These are phyloP conservation scores for Meandrina meandrites DNA, from an alignment of 92 coral and sea anemone genomes.

Conservation along the genomic window DNA sequence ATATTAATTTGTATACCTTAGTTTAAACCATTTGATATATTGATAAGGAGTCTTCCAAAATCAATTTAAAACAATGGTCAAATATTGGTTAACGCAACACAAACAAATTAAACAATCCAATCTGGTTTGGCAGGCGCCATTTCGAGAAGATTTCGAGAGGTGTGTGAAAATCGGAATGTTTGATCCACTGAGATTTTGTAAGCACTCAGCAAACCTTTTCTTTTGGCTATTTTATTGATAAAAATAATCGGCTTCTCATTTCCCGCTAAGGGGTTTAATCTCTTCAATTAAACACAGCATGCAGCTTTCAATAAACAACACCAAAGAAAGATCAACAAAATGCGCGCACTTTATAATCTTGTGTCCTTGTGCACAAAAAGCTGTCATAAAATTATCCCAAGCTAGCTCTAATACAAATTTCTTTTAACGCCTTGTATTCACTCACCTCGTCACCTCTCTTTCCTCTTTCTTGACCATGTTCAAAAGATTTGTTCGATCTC, in stretches of 20 bases:
- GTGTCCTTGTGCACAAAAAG: neutral
- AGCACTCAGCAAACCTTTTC: neutral
- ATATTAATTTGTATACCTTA: neutral
- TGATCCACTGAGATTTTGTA: neutral
- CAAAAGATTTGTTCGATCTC: slow-evolving; percentile 41
- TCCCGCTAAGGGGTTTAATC: neutral
- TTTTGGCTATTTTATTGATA: neutral
- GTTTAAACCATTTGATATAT: neutral
- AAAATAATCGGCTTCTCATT: neutral
- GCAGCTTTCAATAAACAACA: neutral
- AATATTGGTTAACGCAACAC: slow-evolving; percentile 1
- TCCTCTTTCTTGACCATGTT: neutral
- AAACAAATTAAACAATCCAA: neutral
- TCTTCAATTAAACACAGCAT: neutral
- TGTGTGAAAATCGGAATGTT: neutral
- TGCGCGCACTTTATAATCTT: neutral
- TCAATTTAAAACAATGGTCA: neutral
- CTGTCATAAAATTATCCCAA: neutral
- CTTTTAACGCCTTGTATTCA: neutral
- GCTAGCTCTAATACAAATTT: neutral
- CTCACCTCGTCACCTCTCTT: slow-evolving; percentile 16
- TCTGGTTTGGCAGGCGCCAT: neutral
- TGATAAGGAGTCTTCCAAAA: neutral
- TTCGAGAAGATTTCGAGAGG: neutral
- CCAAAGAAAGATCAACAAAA: slow-evolving; percentile 10